phyloP scores from a whole-genome alignment of 1,140 invertebrate species.

The Elymnias hypermnestra region DNA sequence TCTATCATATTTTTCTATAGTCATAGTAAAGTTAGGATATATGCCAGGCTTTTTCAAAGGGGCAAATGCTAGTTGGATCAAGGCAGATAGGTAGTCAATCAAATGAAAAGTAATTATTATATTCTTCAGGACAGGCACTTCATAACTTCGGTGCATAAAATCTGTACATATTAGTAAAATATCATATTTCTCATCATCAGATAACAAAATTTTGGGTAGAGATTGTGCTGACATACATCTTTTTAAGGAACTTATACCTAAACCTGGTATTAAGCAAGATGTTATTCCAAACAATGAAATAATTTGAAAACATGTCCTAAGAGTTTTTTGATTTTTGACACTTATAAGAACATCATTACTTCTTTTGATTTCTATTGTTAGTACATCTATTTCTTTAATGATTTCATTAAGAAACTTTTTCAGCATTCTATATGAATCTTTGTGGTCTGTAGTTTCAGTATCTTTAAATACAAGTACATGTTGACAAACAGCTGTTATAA shows the following conservation, averaged over 20 bases:
- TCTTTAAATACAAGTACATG: background rate
- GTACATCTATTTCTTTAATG: constrained; percentile 53
- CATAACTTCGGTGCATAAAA: constrained; percentile 50
- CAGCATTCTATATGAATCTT: constrained; percentile 17
- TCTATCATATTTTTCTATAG: constrained; percentile 72
- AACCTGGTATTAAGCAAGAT: constrained; percentile 79
- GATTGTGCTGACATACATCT: constrained; percentile 42
- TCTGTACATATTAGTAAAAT: constrained; percentile 48
- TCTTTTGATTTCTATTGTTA: constrained; percentile 39
- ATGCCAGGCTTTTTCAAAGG: constrained; percentile 78
- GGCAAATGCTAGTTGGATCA: constrained; percentile 83
- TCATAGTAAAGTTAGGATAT: constrained; percentile 69
- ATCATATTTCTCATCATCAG: constrained; percentile 62
- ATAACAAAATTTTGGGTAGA: constrained; percentile 34
- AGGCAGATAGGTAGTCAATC: constrained; percentile 77
- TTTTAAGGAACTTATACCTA: constrained; percentile 77
- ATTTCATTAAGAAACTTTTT: constrained; percentile 46
- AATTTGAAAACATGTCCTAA: constrained; percentile 78
- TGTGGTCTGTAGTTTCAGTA: constrained; percentile 12
- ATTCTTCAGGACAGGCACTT: constrained; percentile 55
- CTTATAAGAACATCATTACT: constrained; percentile 74
- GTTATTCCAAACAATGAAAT: constrained; percentile 80
- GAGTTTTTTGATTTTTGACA: constrained; percentile 76
- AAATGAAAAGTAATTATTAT: constrained; percentile 71
- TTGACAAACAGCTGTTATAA: constrained; percentile 1